A percentile compares a stretch with the other conserved stretches of the same genome.
Evolutionary conservation across 2,797 vertebrate species (phyloP).

Genomic region (Cheirogaleus major): DNA sequence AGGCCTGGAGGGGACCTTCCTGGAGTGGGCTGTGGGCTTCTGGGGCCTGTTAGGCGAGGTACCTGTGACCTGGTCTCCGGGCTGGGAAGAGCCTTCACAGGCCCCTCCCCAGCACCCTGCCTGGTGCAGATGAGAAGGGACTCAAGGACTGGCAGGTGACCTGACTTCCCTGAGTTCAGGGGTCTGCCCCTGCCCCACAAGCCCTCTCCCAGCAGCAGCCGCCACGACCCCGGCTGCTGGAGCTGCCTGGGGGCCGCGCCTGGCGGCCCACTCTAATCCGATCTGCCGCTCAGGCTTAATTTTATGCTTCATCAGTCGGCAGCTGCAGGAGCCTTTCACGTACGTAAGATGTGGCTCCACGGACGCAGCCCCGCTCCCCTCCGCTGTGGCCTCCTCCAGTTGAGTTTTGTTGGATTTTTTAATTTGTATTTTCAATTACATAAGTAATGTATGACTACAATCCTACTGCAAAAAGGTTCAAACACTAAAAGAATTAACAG

Average conservation of each 20-base stretch:
- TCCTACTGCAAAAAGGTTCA: constrained; percentile 40
- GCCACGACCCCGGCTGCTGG: background rate
- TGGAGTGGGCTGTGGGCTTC: background rate
- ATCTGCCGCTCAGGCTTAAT: constrained; percentile 55
- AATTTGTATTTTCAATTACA: constrained; percentile 70
- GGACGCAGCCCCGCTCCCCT: background rate
- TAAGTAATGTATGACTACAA: constrained; percentile 41
- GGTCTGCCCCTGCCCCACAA: background rate
- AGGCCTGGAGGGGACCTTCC: background rate
- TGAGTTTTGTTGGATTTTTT: constrained; percentile 27
- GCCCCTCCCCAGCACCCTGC: background rate
- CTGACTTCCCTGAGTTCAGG: background rate
- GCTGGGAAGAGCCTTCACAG: background rate
- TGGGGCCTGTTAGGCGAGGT: background rate
- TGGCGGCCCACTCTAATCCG: background rate
- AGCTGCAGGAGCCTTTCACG: background rate
- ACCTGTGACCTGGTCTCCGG: background rate
- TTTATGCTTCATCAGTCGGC: constrained; percentile 64
- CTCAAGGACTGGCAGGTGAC: background rate
- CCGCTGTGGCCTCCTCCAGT: background rate
- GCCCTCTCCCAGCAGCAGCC: background rate
- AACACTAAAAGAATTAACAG: constrained; percentile 22
- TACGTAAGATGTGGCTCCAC: background rate
- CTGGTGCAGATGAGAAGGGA: background rate
- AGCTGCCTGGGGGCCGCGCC: background rate